Evolutionary conservation across 2,888 invertebrate genomes (phyloP), one percentile per base, ranked within the genome.

Genomic region (Hecatera dysodea): DNA sequence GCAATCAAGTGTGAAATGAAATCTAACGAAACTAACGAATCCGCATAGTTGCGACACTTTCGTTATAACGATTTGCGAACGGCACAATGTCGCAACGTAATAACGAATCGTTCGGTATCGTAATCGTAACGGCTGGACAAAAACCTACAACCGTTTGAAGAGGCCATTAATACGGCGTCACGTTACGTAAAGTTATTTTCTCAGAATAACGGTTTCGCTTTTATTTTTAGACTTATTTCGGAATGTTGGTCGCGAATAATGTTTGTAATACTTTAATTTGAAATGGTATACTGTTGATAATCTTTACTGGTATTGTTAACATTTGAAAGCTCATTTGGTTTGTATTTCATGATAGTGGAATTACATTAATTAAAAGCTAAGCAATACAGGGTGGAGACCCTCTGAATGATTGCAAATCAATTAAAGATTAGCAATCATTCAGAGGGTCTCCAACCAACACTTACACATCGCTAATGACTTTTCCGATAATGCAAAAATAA

Each of bases 1-100:
- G 77, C 90, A 89, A 87, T 92, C 88, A 90, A 88, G 89, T 92
- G 93, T 93, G 91, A 93, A 94, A 94, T 94, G 91, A 92, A 90
- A 88, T 90, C 83, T 88, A 88, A 89, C 88, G 87, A 91, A 92
- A 92, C 90, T 90, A 89, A 75, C 74, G 74, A 75, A 88, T 88
- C 76, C 82, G 74, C 75, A 76, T 78, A 78, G 75, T 90, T 88
- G 87, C 88, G 87, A 88, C 92, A 93, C 88, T 75, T 84, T 79
- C 87, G 88, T 87, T 85, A 86, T 89, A 88, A 88, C 89, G 88
- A 86, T 87, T 87, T 82, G 87, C 83, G 83, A 80, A 79, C 82
- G 81, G 83, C 86, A 80, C 72, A 77, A 86, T 85, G 77, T 78
- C 72, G 72, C 68, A 82, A 85, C 83, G 84, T 84, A 86, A 87